Evolutionary conservation across 2,888 invertebrate genomes (phyloP), one percentile per base, ranked within the genome.

Genomic region (Xylota segnis): DNA sequence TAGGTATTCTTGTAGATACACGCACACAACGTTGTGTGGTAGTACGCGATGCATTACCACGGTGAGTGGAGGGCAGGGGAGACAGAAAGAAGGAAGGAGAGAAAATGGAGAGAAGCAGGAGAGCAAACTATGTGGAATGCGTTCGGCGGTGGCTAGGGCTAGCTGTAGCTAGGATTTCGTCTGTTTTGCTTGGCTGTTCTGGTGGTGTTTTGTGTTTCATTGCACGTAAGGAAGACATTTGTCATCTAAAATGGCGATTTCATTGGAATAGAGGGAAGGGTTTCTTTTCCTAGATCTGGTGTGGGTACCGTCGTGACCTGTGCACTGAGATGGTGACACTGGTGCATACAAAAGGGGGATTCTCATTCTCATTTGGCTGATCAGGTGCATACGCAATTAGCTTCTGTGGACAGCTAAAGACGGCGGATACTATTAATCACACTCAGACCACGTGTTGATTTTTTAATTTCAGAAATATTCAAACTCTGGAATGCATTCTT

Each of bases 161-260:
- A n/a, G 68, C 72, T 40, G 14, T 27, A 63, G 63, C 74, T 83
- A 83, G 83, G 83, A 79, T 74, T 83, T 79, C 63, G 56, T 72
- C 47, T 58, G 65, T 77, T 27, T 54, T 37, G 14, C 12, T 58
- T 54, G 32, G 37, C 68, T 40, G 34, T 68, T 81, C n/a, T n/a
- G n/a, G 50, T 45, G 79, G 66, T 59, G 45, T 74, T 66, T 59
- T 34, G 54, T 27, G 29, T 77, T 86, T 77, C 82, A 66, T 45
- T 77, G 82, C 82, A 86, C 86, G 86, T 86, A 74, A 86, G 86
- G 77, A 86, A 86, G 72, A 76, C 82, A 86, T 86, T 82, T 86
- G 72, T 86, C 86, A 86, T 82, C 65, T 34, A 34, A 82, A 86
- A 86, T 77, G 76, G 72, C 71, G 63, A 68, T 68, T 86, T 86